Conservation (phyloP, 2,888 invertebrate species). For the Orthonevra nobilis region DNA sequence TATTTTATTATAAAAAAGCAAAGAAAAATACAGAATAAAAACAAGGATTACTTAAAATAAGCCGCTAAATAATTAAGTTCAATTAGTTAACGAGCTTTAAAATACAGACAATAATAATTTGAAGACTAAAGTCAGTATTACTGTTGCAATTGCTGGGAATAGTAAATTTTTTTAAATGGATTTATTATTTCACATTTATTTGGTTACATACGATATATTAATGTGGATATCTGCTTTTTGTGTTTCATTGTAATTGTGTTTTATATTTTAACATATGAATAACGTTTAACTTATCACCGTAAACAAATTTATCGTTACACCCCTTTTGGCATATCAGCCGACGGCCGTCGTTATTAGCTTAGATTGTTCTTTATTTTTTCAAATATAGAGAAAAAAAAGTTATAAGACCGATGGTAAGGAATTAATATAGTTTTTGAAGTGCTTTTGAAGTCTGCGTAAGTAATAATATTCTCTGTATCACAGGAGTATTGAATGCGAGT, state of each 20-base stretch:
- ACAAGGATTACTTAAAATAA: conserved; percentile 35
- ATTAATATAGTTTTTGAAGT: conserved; percentile 1
- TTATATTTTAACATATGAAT: conserved; percentile 46
- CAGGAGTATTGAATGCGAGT: conserved; percentile 14
- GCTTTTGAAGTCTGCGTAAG: too few species aligned
- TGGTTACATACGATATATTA: conserved; percentile 24
- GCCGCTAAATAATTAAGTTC: conserved; percentile 26
- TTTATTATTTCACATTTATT: conserved; percentile 29
- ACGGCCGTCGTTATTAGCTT: conserved; percentile 39
- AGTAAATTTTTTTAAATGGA: conserved; percentile 43
- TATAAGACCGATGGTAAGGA: conserved; percentile 47
- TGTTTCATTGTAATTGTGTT: conserved; percentile 62
- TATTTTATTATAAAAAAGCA: conserved; percentile 24
- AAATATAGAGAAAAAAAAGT: conserved; percentile 5
- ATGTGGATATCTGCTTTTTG: conserved; percentile 50
- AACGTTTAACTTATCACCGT: conserved; percentile 56
- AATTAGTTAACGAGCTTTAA: conserved; percentile 4
- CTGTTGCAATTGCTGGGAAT: conserved; percentile 58
- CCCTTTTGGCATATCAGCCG: conserved; percentile 49
- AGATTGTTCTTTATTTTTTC: conserved; percentile 27
- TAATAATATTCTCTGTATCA: too few species aligned
- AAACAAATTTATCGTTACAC: conserved; percentile 55
- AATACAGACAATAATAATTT: background rate
- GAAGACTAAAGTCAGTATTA: conserved; percentile 49
- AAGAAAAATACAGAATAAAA: conserved; percentile 9